These are phyloP conservation scores for Hirundichthys speculiger DNA, from an alignment of 2,113 vertebrate species.

Conservation along the genomic window DNA sequence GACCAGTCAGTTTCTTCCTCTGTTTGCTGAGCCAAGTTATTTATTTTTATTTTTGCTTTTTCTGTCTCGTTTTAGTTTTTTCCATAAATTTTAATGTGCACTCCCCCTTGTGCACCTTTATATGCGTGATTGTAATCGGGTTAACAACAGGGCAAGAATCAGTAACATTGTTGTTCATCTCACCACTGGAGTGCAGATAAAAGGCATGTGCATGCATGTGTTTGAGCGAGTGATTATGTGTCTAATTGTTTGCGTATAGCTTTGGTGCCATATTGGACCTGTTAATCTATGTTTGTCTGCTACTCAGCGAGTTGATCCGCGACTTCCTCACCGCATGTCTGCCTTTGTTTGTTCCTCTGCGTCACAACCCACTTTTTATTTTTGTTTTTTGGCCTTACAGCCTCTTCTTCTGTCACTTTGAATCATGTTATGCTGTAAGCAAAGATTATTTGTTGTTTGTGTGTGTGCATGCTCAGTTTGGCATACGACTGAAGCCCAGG, in stretches of 20 bases:
- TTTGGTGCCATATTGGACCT: conserved; percentile 49
- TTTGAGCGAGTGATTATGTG: conserved; percentile 49
- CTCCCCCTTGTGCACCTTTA: too few species aligned
- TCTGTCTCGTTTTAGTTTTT: neutral
- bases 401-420: conserved; percentile 64
- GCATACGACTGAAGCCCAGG: conserved; percentile 37
- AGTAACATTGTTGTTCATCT: conserved; percentile 14
- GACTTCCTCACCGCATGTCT: conserved; percentile 16
- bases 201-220: neutral
- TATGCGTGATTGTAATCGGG: neutral
- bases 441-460: conserved; percentile 34
- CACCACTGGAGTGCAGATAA: conserved; percentile 6
- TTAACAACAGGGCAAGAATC: conserved; percentile 9
- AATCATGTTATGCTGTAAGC: conserved; percentile 60
- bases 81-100: conserved; percentile 6
- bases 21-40: too few species aligned
- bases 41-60: neutral
- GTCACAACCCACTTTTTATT: conserved; percentile 54
- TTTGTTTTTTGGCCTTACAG: conserved; percentile 50
- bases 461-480: conserved; percentile 16
- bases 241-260: conserved; percentile 61
- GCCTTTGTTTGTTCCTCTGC: conserved; percentile 44
- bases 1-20: neutral
- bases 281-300: conserved; percentile 52
- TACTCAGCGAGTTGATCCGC: conserved; percentile 31